Percentiles rank a stretch among this genome's conserved stretches.
phyloP scores from a whole-genome alignment of 2,797 vertebrate genomes.

The Liparis tanakae region DNA sequence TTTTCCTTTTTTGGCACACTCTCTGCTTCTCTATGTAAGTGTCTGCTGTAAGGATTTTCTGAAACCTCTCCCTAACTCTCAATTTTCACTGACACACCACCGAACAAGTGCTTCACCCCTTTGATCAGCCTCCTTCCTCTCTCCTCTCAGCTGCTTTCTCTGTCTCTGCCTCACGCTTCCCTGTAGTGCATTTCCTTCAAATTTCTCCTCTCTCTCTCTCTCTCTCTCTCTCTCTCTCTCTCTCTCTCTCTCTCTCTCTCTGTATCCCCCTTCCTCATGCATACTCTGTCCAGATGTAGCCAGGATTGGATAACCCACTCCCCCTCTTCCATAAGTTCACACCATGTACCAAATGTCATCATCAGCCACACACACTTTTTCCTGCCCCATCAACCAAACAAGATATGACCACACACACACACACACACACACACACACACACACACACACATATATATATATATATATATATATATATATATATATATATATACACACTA shows the following conservation, averaged over 20 bases:
- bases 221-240: constrained; percentile 34
- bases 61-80: constrained; percentile 38
- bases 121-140: constrained; percentile 53
- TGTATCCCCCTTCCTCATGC: constrained; percentile 42
- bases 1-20: constrained; percentile 23
- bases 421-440: constrained; percentile 14
- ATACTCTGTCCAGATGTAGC: constrained; percentile 74
- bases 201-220: constrained; percentile 69
- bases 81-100: constrained; percentile 58
- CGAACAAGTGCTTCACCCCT: constrained; percentile 68
- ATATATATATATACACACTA: no score
- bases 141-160: constrained; percentile 55
- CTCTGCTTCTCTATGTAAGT: constrained; percentile 40
- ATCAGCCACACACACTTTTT: constrained; percentile 32
- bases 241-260: no score
- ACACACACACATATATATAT: constrained; percentile 14
- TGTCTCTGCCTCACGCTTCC: constrained; percentile 50
- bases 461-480: no score
- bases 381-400: constrained; percentile 5
- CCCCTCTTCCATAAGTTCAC: constrained; percentile 33
- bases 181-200: constrained; percentile 59
- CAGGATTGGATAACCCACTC: constrained; percentile 60
- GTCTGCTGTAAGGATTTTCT: constrained; percentile 23
- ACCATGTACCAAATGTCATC: constrained; percentile 58
- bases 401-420: constrained; percentile 20